phyloP scores from a whole-genome alignment of 2,888 invertebrate genomes.

The Drosophila bunnanda region DNA sequence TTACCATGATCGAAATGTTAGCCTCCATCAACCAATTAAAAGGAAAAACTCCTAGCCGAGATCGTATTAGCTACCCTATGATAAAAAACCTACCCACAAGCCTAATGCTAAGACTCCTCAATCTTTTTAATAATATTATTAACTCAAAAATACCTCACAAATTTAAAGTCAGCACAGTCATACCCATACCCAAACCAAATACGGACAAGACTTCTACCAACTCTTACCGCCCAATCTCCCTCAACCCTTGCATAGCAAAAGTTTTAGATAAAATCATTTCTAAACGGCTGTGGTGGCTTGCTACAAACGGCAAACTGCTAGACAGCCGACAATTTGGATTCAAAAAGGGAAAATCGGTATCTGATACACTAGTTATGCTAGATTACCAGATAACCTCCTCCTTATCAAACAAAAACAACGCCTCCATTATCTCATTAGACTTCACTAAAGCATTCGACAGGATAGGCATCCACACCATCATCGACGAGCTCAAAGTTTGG shows the following conservation, averaged over 20 bases:
- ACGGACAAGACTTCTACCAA: neutral
- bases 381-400: neutral
- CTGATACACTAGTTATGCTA: constrained; percentile 1
- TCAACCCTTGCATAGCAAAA: neutral
- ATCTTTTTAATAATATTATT: constrained; percentile 37
- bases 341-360: constrained; percentile 3
- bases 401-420: neutral
- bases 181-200: constrained; percentile 41
- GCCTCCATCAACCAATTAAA: constrained; percentile 17
- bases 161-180: constrained; percentile 36
- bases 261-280: neutral
- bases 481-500: neutral
- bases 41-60: neutral
- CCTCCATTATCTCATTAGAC: neutral
- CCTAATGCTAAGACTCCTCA: constrained; percentile 11
- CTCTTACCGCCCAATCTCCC: constrained; percentile 1
- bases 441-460: constrained; percentile 3
- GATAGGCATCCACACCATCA: neutral
- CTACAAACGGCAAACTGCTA: constrained; percentile 5
- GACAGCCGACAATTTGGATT: constrained; percentile 5
- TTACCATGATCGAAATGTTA: constrained; percentile 25
- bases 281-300: constrained; percentile 4
- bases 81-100: constrained; percentile 12
- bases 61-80: constrained; percentile 16
- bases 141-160: constrained; percentile 24